phyloP scores from a whole-genome alignment of 2,113 vertebrate species.

The Anser cygnoides region DNA sequence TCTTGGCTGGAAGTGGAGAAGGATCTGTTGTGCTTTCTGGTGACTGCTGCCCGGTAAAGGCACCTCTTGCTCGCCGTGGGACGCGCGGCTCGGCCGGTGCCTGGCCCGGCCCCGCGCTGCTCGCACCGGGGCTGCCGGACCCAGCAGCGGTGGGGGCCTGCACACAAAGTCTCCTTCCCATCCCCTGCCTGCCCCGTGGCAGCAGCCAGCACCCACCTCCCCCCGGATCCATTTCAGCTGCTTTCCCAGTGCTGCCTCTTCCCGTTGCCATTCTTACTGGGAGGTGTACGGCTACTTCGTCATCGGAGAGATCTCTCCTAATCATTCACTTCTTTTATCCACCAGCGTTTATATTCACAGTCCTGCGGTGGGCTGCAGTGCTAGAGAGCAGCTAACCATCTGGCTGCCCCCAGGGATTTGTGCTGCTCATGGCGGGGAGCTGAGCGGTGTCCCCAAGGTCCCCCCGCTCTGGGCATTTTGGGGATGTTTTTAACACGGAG shows the following conservation, averaged over 20 bases:
- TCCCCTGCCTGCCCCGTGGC: not conserved
- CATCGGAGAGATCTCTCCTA: not conserved
- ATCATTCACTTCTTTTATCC: not conserved
- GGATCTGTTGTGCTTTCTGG: not conserved
- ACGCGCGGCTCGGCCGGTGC: too few species aligned
- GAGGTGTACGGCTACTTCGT: not conserved
- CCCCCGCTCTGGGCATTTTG: not conserved
- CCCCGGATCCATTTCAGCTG: not conserved
- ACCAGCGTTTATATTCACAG: not conserved
- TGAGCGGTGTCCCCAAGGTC: not conserved
- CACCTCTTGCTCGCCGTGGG: accelerated
- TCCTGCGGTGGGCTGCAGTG: not conserved
- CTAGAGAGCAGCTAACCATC: not conserved
- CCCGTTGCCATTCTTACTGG: not conserved
- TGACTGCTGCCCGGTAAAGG: not conserved
- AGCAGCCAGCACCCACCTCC: not conserved
- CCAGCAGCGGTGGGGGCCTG: not conserved
- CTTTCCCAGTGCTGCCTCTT: not conserved
- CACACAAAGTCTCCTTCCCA: not conserved
- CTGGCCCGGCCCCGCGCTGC: too few species aligned
- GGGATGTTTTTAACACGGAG: not conserved
- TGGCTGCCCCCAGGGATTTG: constrained; percentile 3
- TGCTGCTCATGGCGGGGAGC: not conserved
- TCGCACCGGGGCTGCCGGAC: too few species aligned
- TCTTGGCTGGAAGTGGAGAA: not conserved